phyloP scores from a whole-genome alignment of 1,140 invertebrate genomes.

The Heliconius nattereri region DNA sequence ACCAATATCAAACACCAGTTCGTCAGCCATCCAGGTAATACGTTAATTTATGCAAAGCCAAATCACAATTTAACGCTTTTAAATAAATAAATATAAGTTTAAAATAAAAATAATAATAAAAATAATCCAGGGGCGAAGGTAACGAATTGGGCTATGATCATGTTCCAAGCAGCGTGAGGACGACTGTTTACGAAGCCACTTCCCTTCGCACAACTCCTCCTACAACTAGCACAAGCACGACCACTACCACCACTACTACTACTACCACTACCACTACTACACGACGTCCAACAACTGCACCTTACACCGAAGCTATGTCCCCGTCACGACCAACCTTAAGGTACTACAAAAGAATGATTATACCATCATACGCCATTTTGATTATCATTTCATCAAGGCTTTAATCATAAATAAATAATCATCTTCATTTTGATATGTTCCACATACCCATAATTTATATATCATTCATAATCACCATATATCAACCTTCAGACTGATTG shows the following conservation, averaged over 20 bases:
- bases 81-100: background rate
- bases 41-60: constrained; percentile 26
- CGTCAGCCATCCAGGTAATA: constrained; percentile 78
- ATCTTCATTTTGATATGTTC: constrained; percentile 36
- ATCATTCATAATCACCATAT: constrained; percentile 27
- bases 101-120: constrained; percentile 39
- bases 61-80: constrained; percentile 20
- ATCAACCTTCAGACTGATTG: constrained; percentile 59
- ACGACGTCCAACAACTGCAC: constrained; percentile 76
- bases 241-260: constrained; percentile 66
- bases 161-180: constrained; percentile 75
- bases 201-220: constrained; percentile 71
- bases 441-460: constrained; percentile 14
- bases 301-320: constrained; percentile 75
- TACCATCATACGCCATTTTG: constrained; percentile 38
- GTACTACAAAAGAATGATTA: constrained; percentile 81
- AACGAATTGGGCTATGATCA: constrained; percentile 81
- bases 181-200: constrained; percentile 73
- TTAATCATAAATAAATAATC: constrained; percentile 48
- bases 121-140: constrained; percentile 77
- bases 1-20: constrained; percentile 74
- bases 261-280: constrained; percentile 64
- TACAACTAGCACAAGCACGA: constrained; percentile 75
- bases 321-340: constrained; percentile 79
- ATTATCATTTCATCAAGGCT: constrained; percentile 56